Evolutionary conservation across 2,113 vertebrate species (phyloP), one percentile per base, ranked within the genome.

Genomic region (Melanerpes aurifrons): DNA sequence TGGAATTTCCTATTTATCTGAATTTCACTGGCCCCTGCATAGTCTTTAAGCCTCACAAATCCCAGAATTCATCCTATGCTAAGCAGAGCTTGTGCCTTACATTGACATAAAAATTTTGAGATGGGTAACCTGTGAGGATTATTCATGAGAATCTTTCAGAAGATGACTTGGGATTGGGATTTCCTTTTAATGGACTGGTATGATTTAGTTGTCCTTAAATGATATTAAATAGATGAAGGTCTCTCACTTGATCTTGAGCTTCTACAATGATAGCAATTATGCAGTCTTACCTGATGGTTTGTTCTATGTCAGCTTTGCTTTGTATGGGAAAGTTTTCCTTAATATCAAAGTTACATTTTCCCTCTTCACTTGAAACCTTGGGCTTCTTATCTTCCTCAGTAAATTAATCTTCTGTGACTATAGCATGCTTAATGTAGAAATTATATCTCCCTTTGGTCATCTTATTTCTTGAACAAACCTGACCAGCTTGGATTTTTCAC

Each of bases 371-470:
- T 91, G 79, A 95, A 87, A 64, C 25, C 29, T 92, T 80, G 64
- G 28, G 3, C 78, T 92, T 93, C 70, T 87, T 92, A 67, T 87
- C 82, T 72, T 83, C 18, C n/a, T 72, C 50, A 63, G 66, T 64
- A 83, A 64, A 89, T 82, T 87, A 92, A 92, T 89, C 66, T 64
- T 45, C 75, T 15, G 29, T 80, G 66, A 93, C 57, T 78, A 25
- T 45, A 74, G 81, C 64, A 69, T 74, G 22, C 31, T 86, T 91
- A 92, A 84, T 89, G 67, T 72, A 93, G 48, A 93, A 93, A 92
- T 80, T 93, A 53, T 83, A 85, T 89, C 74, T 85, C 24, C 31
- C 37, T 62, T 82, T 72, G 66, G 80, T 85, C 57, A 82, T 58
- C 20, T 69, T 66, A 83, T 91, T 80, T 89, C 71, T 62, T 91